phyloP scores from a whole-genome alignment of 2,113 vertebrate genomes.

The Deroptyus accipitrinus region DNA sequence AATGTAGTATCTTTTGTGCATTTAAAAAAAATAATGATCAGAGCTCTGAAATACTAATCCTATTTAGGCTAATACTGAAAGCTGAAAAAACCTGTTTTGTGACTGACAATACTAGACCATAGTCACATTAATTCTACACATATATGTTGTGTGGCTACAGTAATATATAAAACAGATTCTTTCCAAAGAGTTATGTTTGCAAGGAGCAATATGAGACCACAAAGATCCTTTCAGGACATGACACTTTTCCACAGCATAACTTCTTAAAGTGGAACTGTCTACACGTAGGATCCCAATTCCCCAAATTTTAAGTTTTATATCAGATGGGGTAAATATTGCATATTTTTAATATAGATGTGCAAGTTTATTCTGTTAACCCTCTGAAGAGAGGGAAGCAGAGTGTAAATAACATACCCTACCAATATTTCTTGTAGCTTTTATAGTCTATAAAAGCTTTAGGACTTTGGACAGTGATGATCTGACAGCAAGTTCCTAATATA shows the following conservation, averaged over 20 bases:
- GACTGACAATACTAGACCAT: constrained; percentile 32
- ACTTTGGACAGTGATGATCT: constrained; percentile 13
- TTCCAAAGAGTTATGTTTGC: neutral
- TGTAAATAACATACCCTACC: neutral
- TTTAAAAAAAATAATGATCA: constrained; percentile 1
- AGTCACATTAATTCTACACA: constrained; percentile 25
- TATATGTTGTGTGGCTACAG: neutral
- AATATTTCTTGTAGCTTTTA: neutral
- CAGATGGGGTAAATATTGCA: constrained; percentile 54
- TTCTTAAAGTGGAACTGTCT: constrained; percentile 15
- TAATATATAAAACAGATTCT: neutral
- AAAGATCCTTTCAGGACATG: constrained; percentile 12
- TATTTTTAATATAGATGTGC: constrained; percentile 60
- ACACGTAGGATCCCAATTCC: constrained; percentile 13
- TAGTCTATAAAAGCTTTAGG: neutral
- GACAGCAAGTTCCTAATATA: neutral
- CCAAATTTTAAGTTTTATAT: neutral
- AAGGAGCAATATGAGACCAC: constrained; percentile 5
- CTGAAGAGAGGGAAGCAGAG: neutral
- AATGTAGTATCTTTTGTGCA: constrained; percentile 36
- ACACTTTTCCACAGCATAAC: neutral
- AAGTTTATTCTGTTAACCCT: constrained; percentile 47
- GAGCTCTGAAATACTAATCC: constrained; percentile 46
- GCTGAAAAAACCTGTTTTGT: constrained; percentile 44
- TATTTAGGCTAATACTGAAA: constrained; percentile 58